Base-by-base conservation (phyloP, 2,888 invertebrate species). In the Dryadula phaetusa region DNA sequence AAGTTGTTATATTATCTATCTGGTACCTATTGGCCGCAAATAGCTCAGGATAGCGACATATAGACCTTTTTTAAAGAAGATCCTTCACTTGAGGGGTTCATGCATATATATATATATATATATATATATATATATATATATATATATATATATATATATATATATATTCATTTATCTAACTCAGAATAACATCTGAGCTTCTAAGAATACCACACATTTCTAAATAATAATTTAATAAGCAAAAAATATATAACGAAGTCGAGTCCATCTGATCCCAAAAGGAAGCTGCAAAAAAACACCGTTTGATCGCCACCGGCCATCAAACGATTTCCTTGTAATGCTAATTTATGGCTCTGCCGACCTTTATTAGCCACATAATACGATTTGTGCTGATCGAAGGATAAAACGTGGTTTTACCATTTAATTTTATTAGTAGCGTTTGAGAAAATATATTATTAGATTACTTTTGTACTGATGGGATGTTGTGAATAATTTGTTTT, bases 251-350 rank as follows among this genome's bases (percentile, higher is more conserved):
- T 16, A 28, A 52, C n/a, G n/a, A n/a, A n/a, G n/a, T n/a, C n/a
- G n/a, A n/a, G 10, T 12, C 4, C 12, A 34, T 53, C 53, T 53
- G 32, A 53, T 42, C 40, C 40, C 28, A 52, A 46, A 63, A 69
- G 54, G 53, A 58, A 58, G 62, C 62, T 63, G 65, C 62, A 65
- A 25, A 44, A 52, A 46, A 42, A 64, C 46, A 70, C 58, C 62
- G 56, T 67, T 64, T 70, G 62, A 66, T 63, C 62, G 37, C 42
- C 49, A 40, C 49, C 28, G 18, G 64, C 32, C 47, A 70, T 66
- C 56, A 53, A 58, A 62, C 28, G 47, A 16, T 60, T 52, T 64
- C 44, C 44, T 65, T 62, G 18, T 32, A 42, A 28, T 25, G 28
- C 49, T 64, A 44, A 53, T 37, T 37, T 44, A 37, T 46, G 37